Conservation (phyloP, 2,797 vertebrate species). For the Channallabes apus region DNA sequence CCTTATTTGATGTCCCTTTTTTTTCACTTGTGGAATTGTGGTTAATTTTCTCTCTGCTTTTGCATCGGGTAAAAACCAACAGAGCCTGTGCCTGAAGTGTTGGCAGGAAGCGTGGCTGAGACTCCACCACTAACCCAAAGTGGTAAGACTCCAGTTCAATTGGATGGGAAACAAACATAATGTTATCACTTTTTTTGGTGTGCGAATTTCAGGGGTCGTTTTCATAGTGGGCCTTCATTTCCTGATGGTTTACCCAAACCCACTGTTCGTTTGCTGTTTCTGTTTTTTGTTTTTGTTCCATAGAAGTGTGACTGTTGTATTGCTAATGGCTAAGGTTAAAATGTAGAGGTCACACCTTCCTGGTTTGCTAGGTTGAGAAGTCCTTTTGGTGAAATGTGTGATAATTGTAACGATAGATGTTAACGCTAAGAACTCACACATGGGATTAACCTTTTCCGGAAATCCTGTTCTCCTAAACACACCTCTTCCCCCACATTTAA, state of each 20-base stretch:
- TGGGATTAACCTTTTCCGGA: not conserved
- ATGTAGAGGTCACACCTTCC: constrained; percentile 31
- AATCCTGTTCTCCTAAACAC: constrained; percentile 1
- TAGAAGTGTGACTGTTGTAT: constrained; percentile 36
- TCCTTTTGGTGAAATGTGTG: constrained; percentile 13
- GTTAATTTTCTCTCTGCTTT: constrained; percentile 43
- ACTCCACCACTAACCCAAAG: constrained; percentile 40
- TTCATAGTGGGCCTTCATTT: not conserved
- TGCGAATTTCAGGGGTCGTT: not conserved
- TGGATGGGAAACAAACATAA: constrained; percentile 39
- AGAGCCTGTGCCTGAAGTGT: constrained; percentile 37
- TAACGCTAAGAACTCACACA: constrained; percentile 44
- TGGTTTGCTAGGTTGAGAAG: not conserved
- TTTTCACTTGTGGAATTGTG: constrained; percentile 27
- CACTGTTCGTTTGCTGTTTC: not conserved
- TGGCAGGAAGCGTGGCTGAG: constrained; percentile 42
- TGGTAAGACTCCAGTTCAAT: constrained; percentile 55
- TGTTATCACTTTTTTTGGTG: constrained; percentile 5
- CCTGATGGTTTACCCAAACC: not conserved
- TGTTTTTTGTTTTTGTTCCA: not conserved
- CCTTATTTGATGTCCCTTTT: not conserved
- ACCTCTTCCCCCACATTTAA: constrained; percentile 3
- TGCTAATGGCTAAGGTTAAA: constrained; percentile 36
- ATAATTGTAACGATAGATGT: constrained; percentile 37
- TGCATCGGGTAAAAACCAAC: constrained; percentile 30